Evolutionary conservation across 2,888 invertebrate genomes (phyloP).

Genomic region (Andricus quercusramuli): DNA sequence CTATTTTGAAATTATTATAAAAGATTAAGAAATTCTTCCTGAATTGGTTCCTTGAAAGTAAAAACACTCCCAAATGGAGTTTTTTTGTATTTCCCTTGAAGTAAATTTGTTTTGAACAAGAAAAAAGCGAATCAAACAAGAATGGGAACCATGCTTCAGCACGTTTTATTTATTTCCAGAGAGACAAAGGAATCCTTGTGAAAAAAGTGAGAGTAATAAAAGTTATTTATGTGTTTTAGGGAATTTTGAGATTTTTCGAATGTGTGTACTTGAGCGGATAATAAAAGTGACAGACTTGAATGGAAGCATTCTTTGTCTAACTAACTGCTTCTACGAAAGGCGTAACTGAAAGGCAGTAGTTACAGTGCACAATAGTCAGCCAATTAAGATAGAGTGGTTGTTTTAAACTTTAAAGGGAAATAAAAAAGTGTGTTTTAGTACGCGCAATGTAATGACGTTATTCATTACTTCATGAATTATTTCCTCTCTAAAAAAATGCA

Average conservation of each 20-base stretch:
- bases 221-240: neutral
- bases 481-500: slow-evolving; percentile 6
- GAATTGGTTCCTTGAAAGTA: too few relatives aligned
- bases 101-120: too few relatives aligned
- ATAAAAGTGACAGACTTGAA: slow-evolving; percentile 28
- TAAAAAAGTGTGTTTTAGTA: slow-evolving; percentile 11
- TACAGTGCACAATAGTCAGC: slow-evolving; percentile 39
- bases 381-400: slow-evolving; percentile 33
- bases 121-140: neutral
- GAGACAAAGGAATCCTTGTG: neutral
- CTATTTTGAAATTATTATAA: too few relatives aligned
- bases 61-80: too few relatives aligned
- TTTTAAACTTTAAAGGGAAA: slow-evolving; percentile 4
- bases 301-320: slow-evolving; percentile 18
- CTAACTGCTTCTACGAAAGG: slow-evolving; percentile 23
- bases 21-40: too few relatives aligned
- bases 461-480: neutral
- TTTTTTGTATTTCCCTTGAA: too few relatives aligned
- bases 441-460: neutral
- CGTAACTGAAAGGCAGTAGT: slow-evolving; percentile 35
- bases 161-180: neutral
- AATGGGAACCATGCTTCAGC: neutral
- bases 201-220: neutral
- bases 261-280: neutral
- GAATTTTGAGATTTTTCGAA: neutral